These are phyloP conservation scores for Pocillopora verrucosa DNA, from an alignment of 64 coral and sea anemone genomes.

Conservation along the genomic window DNA sequence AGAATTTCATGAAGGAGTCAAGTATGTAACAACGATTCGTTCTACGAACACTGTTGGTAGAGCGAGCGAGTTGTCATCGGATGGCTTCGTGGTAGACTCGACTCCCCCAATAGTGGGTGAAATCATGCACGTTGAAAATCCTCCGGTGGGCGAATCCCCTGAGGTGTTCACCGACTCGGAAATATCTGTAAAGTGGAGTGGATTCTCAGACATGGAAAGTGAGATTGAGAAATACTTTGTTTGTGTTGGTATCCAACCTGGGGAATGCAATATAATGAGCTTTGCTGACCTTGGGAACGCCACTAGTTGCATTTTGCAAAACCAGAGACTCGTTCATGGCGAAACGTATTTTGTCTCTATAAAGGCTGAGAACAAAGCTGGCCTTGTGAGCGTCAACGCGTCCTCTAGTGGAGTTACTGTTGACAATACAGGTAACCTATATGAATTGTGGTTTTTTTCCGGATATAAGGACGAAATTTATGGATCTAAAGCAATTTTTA, in stretches of 20 bases:
- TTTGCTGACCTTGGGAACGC: constrained; percentile 41
- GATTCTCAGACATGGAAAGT: constrained; percentile 69
- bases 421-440: no score
- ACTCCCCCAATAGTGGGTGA: constrained; percentile 64
- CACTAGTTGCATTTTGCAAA: constrained; percentile 15
- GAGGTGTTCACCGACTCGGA: no score
- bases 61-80: constrained; percentile 20
- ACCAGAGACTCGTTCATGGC: constrained; percentile 34
- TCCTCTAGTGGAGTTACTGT: background rate
- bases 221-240: constrained; percentile 54
- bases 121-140: constrained; percentile 12
- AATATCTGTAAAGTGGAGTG: constrained; percentile 23
- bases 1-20: constrained; percentile 60
- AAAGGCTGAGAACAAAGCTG: constrained; percentile 51
- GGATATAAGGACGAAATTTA: no score
- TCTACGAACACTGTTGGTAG: constrained; percentile 59
- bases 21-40: constrained; percentile 62
- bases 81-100: constrained; percentile 73
- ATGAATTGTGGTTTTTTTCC: no score
- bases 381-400: constrained; percentile 40
- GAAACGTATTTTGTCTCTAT: constrained; percentile 56
- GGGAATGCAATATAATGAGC: constrained; percentile 43
- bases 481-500: no score
- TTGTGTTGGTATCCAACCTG: constrained; percentile 35
- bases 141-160: background rate